Base-by-base conservation (phyloP, 2,797 vertebrate species). In the Dromococcyx pavoninus region DNA sequence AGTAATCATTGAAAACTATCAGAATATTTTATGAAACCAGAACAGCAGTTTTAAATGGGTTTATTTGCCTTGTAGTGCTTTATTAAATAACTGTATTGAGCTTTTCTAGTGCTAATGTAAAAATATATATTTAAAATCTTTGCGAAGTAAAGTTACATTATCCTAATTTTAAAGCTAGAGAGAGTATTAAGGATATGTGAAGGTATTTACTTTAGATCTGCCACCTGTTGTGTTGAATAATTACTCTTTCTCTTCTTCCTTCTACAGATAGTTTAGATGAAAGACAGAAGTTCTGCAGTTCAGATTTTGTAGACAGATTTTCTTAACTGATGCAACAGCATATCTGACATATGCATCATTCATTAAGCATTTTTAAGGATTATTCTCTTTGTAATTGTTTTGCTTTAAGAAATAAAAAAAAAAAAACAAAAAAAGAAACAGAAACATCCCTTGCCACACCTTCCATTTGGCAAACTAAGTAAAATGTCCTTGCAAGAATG, bases 371-470 rank as follows among this genome's bases (percentile, higher is more conserved):
- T 30, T 66, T 86, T 58, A 74, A 71, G 23, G 33, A 84, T 16
- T 57, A 2, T 3, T 66, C 3, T 32, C 7, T 76, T 56, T 48
- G 9, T 4, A 54, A 35, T 39, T 44, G 51, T 28, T 46, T 50
- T 17, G 4, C 18, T 73, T 83, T 54, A 44, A 73, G 46, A 80
- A 70, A 17, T n/a, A 14, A 50, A 86, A 44, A 35, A 44, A 0
- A 0, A n/a, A n/a, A n/a, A 1, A 5, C 8, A 43, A 50, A 57
- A 43, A 50, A 57, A 17, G 2, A 25, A 61, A 28, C 6, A 58
- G 33, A 65, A 73, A 33, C 3, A 7, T 3, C 2, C 2, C 44
- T 13, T 32, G 54, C 28, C 19, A 50, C 8, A 69, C 8, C 2
- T 70, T 50, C 7, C 21, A 43, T 77, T 30, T 77, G 32, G 70